Base-by-base conservation (phyloP, 2,888 invertebrate species). In the Helicoverpa assulta region DNA sequence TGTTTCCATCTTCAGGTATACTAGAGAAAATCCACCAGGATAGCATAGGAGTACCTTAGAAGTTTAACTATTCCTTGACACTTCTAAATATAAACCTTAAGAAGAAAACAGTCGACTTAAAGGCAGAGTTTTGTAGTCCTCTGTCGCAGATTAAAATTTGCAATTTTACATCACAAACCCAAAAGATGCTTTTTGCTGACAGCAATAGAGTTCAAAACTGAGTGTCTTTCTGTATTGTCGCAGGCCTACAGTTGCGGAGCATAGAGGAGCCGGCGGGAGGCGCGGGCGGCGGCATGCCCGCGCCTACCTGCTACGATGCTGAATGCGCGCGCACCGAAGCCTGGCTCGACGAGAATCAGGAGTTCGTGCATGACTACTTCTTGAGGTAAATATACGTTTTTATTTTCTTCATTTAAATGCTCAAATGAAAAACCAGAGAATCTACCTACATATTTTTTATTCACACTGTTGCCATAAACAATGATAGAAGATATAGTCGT, bases 311-410 rank as follows among this genome's bases (percentile, higher is more conserved):
- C 91, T 98, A 98, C 93, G 98, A 98, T 94, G 97, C 98, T 81
- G 98, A 98, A 93, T 98, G 98, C 93, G 98, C 98, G 70, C 97
- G 98, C 81, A 98, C 99, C 96, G 99, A 99, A 95, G 97, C 98
- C 86, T 99, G 99, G 99, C 97, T 99, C 84, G 99, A 99, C 95
- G 99, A 99, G 93, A 99, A 99, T 96, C 99, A 98, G 85, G 98
- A 99, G 93, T 99, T 99, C 93, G 98, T 98, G 82, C 98, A 98
- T 92, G 99, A 99, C 94, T 99, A 99, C 94, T 99, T 99, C 92
- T 96, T 98, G 93, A 98, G 98, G 98, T 98, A 90, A 92, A 92
- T 72, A 68, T 59, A 37, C n/a, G n/a, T n/a, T n/a, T n/a, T n/a
- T n/a, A n/a, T n/a, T n/a, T n/a, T n/a, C n/a, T n/a, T n/a, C n/a